These are phyloP conservation scores for Nothobranchius kuhntae DNA, from an alignment of 2,113 vertebrate genomes.

Conservation along the genomic window DNA sequence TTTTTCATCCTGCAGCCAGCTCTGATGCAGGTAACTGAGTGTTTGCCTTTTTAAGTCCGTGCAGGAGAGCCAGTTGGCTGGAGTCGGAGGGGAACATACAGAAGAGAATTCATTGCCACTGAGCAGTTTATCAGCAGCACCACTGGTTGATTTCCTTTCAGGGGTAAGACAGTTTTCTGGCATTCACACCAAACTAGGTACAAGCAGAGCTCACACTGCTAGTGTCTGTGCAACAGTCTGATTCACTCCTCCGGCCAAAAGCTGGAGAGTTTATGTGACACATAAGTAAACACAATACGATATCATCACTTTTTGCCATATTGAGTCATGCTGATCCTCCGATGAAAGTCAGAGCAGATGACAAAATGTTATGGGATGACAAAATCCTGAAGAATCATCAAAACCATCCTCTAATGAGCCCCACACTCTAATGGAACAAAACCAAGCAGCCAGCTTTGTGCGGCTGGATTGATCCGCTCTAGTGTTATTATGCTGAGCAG, in stretches of 20 bases:
- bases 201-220: constrained; percentile 15
- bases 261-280: constrained; percentile 24
- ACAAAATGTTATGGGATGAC: background rate
- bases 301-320: constrained; percentile 19
- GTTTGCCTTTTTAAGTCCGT: constrained; percentile 48
- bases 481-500: background rate
- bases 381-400: background rate
- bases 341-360: constrained; percentile 4
- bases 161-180: constrained; percentile 45
- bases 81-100: constrained; percentile 43
- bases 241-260: constrained; percentile 18
- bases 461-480: background rate
- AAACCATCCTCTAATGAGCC: background rate
- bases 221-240: constrained; percentile 18
- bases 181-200: constrained; percentile 64
- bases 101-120: constrained; percentile 42
- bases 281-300: constrained; percentile 28
- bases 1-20: constrained; percentile 42
- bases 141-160: constrained; percentile 60
- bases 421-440: background rate
- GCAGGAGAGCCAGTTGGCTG: constrained; percentile 16
- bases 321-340: too few relatives aligned
- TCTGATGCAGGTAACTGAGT: constrained; percentile 46
- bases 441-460: constrained; percentile 3
- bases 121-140: constrained; percentile 30